These are phyloP conservation scores for Ischnura elegans DNA, from an alignment of 2,888 invertebrate species.

Conservation along the genomic window DNA sequence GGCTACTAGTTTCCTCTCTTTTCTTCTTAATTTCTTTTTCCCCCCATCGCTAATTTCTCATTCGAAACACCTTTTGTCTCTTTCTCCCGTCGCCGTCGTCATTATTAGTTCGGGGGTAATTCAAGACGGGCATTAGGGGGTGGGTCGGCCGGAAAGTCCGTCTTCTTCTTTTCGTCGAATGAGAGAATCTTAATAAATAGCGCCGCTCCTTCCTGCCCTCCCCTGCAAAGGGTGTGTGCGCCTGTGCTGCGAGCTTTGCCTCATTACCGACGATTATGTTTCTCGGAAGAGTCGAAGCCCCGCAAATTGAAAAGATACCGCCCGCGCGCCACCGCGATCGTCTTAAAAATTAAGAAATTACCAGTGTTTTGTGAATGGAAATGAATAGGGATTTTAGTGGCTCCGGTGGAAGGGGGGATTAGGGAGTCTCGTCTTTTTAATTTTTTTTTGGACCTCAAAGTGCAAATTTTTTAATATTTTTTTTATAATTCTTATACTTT, in stretches of 20 bases:
- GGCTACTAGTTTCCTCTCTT: not conserved
- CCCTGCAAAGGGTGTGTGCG: too few species aligned
- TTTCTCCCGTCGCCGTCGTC: not conserved
- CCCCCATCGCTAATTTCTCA: slow-evolving; percentile 16
- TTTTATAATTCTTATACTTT: not conserved
- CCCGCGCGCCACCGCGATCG: not conserved
- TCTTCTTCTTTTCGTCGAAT: not conserved
- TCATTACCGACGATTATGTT: slow-evolving; percentile 21
- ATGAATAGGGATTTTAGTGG: not conserved
- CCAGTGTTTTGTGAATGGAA: slow-evolving; percentile 26
- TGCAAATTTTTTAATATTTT: too few species aligned
- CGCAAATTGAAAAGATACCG: slow-evolving; percentile 17
- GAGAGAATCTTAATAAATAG: slow-evolving; percentile 20
- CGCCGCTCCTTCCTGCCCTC: not conserved
- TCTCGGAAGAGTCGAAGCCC: slow-evolving; percentile 25
- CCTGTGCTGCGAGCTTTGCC: not conserved
- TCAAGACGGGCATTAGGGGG: not conserved
- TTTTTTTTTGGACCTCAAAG: not conserved
- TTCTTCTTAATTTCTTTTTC: not conserved
- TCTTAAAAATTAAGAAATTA: slow-evolving; percentile 35
- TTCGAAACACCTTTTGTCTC: slow-evolving; percentile 28
- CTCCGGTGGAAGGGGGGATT: not conserved
- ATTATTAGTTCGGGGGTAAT: not conserved
- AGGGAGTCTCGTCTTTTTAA: not conserved
- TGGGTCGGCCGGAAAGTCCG: not conserved